Conservation (phyloP, 2,888 invertebrate species). For the Acleris cristana region DNA sequence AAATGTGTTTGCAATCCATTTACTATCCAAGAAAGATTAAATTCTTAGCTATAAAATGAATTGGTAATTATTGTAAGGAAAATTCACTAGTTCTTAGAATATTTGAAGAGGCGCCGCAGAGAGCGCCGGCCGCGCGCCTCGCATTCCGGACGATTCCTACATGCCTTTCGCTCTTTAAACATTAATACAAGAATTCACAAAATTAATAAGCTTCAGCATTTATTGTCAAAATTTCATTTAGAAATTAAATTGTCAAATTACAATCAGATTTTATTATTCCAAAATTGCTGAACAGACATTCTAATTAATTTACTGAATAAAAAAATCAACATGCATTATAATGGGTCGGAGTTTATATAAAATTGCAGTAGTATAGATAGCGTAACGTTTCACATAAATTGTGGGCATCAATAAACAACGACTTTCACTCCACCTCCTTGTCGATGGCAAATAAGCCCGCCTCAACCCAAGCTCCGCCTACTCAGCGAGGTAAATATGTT, state of each 20-base stretch:
- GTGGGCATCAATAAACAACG: conserved; percentile 70
- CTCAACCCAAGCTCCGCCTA: conserved; percentile 80
- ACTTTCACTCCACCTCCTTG: conserved; percentile 77
- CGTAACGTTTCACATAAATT: conserved; percentile 31
- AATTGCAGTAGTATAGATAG: neutral
- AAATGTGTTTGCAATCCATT: too few species aligned
- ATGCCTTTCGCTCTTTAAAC: conserved; percentile 43
- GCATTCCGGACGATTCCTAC: conserved; percentile 61
- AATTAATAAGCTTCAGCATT: conserved; percentile 65
- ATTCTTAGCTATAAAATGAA: neutral
- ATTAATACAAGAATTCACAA: conserved; percentile 70
- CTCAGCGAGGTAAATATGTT: conserved; percentile 74
- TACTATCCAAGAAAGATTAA: too few species aligned
- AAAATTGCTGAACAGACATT: too few species aligned
- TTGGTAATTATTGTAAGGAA: conserved; percentile 2
- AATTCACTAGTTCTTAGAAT: conserved; percentile 63
- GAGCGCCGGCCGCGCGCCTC: conserved; percentile 44
- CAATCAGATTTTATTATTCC: too few species aligned
- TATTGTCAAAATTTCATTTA: conserved; percentile 58
- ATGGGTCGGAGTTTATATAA: neutral
- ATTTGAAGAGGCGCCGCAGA: conserved; percentile 49
- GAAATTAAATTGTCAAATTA: conserved; percentile 47
- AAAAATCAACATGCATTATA: too few species aligned
- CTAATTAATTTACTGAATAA: too few species aligned
- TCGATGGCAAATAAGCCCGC: conserved; percentile 81